phyloP scores from a whole-genome alignment of 2,888 invertebrate species.

The Arctia plantaginis region DNA sequence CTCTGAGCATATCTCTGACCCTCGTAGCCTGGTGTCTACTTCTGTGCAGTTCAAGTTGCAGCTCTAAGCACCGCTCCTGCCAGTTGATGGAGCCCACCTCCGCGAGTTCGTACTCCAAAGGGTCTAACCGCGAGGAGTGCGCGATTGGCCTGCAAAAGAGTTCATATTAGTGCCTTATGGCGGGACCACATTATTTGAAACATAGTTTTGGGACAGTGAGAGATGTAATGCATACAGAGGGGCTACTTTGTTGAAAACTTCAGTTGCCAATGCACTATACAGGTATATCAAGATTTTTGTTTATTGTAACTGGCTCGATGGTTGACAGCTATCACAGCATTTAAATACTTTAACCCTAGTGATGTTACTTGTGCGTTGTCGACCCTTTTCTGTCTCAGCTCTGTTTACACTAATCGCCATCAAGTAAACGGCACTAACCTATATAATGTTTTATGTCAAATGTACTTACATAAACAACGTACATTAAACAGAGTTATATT shows the following conservation, averaged over 20 bases:
- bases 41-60: conserved; percentile 94
- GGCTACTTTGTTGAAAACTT: neutral
- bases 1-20: conserved; percentile 94
- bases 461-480: too few species aligned
- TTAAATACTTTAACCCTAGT: neutral
- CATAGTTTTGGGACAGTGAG: neutral
- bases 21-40: conserved; percentile 95
- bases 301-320: too few species aligned
- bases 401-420: neutral
- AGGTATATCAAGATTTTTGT: neutral
- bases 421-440: neutral
- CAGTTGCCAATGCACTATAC: too few species aligned
- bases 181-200: neutral
- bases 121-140: conserved; percentile 76
- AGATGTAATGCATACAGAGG: neutral
- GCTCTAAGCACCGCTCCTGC: conserved; percentile 95
- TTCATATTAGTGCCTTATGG: neutral
- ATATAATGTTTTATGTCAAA: too few species aligned
- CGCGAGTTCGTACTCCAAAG: conserved; percentile 78
- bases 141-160: conserved; percentile 70
- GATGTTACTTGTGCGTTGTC: neutral
- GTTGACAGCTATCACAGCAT: too few species aligned
- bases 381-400: neutral
- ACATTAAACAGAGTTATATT: too few species aligned
- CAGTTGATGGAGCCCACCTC: conserved; percentile 89